These are phyloP conservation scores for Arbacia lixula DNA, from an alignment of 53 echinoderm and acorn worm genomes.

Conservation along the genomic window DNA sequence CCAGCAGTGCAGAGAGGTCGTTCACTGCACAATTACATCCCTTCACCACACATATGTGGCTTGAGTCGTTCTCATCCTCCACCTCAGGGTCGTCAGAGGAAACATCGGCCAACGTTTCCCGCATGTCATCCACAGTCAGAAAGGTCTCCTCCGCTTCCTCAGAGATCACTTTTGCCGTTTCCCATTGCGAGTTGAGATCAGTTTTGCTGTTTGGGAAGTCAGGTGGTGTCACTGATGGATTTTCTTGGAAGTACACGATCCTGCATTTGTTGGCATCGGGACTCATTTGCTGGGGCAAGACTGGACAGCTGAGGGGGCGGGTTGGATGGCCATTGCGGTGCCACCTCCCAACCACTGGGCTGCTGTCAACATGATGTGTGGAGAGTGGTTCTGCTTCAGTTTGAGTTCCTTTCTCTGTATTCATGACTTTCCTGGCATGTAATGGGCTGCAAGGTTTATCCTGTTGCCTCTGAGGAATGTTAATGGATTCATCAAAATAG, in stretches of 20 bases:
- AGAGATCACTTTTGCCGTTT: not conserved
- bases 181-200: not conserved
- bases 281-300: slow-evolving; percentile 20
- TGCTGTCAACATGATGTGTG: no score
- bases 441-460: no score
- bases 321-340: slow-evolving; percentile 27
- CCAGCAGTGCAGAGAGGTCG: slow-evolving; percentile 29
- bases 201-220: not conserved
- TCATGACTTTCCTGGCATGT: no score
- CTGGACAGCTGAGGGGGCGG: slow-evolving; percentile 47
- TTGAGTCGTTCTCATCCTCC: slow-evolving; percentile 3
- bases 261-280: not conserved
- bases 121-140: slow-evolving; percentile 13
- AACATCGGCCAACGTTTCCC: slow-evolving; percentile 3
- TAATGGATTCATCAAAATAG: no score
- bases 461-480: no score
- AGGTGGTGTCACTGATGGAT: not conserved
- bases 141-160: not conserved
- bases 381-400: no score
- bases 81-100: slow-evolving; percentile 4
- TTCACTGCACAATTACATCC: slow-evolving; percentile 29
- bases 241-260: slow-evolving; percentile 48
- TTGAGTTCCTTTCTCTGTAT: not conserved
- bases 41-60: slow-evolving; percentile 38
- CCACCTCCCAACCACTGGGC: slow-evolving; percentile 7